Conservation (phyloP, 2,888 invertebrate species). For the Machimus atricapillus region DNA sequence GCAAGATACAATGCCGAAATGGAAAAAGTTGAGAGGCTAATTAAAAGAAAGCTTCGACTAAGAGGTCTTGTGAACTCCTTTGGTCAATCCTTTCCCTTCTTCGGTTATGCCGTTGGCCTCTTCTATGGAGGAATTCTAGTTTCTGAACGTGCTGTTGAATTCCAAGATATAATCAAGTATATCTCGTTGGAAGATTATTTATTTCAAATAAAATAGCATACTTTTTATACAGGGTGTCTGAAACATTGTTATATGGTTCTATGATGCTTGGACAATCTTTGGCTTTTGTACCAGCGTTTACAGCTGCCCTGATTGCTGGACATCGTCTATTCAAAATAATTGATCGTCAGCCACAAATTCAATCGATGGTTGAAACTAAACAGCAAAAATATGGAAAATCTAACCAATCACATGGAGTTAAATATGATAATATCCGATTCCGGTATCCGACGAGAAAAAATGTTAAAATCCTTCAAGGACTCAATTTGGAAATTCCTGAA, state of each 20-base stretch:
- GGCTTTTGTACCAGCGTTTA: slow-evolving; percentile 79
- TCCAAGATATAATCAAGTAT: slow-evolving; percentile 75
- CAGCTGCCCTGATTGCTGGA: slow-evolving; percentile 74
- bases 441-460: slow-evolving; percentile 82
- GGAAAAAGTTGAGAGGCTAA: slow-evolving; percentile 62
- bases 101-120: slow-evolving; percentile 74
- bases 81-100: slow-evolving; percentile 73
- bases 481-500: slow-evolving; percentile 70
- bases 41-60: slow-evolving; percentile 66
- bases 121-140: slow-evolving; percentile 77
- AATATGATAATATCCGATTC: slow-evolving; percentile 74
- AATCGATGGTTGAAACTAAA: slow-evolving; percentile 58
- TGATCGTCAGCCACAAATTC: slow-evolving; percentile 66
- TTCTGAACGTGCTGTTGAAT: slow-evolving; percentile 67
- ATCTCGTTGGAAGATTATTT: slow-evolving; percentile 47
- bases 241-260: slow-evolving; percentile 76
- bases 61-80: slow-evolving; percentile 74
- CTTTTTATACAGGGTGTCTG: slow-evolving; percentile 68
- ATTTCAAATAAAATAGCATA: background rate
- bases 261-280: slow-evolving; percentile 80
- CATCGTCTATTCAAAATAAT: slow-evolving; percentile 72
- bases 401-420: slow-evolving; percentile 49
- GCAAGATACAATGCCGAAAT: slow-evolving; percentile 68
- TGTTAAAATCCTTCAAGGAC: slow-evolving; percentile 73
- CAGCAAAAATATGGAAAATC: background rate